Conservation (phyloP, 2,113 vertebrate species). For the Dascyllus trimaculatus region DNA sequence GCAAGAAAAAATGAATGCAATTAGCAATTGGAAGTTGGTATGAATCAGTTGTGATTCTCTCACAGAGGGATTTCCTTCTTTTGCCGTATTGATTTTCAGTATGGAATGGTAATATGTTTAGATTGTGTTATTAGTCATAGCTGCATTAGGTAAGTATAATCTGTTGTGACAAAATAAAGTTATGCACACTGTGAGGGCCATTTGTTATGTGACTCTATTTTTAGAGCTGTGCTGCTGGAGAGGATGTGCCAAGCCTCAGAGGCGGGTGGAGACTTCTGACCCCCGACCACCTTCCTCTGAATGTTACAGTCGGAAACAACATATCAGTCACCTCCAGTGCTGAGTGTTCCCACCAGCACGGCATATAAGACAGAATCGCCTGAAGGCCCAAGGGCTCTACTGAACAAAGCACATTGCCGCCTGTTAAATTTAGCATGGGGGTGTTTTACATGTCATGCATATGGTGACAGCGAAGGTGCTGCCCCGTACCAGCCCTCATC, state of each 20-base stretch:
- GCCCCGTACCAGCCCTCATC: slow-evolving; percentile 31
- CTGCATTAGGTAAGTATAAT: not conserved
- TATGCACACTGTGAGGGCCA: slow-evolving; percentile 18
- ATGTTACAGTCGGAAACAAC: slow-evolving; percentile 81
- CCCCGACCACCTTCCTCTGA: slow-evolving; percentile 75
- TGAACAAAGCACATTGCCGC: slow-evolving; percentile 16
- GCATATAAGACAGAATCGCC: slow-evolving; percentile 24
- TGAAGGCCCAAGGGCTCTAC: slow-evolving; percentile 11
- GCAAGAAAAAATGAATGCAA: not conserved
- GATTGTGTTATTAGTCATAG: too few species aligned
- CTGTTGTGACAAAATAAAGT: slow-evolving; percentile 4
- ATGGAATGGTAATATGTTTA: too few species aligned
- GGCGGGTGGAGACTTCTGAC: slow-evolving; percentile 67
- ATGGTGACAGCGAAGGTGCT: slow-evolving; percentile 48
- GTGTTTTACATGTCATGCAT: slow-evolving; percentile 57
- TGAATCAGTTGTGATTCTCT: not conserved
- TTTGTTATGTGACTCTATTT: slow-evolving; percentile 71
- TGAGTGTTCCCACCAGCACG: slow-evolving; percentile 53
- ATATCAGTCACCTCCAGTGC: slow-evolving; percentile 72
- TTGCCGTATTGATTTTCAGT: not conserved
- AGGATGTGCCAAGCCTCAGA: slow-evolving; percentile 76
- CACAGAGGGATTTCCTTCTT: not conserved
- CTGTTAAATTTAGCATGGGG: slow-evolving; percentile 62
- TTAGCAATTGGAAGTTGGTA: not conserved
- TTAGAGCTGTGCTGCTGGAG: slow-evolving; percentile 55